Base-by-base conservation (phyloP, 2,797 vertebrate species). In the Neoniphon sammara region DNA sequence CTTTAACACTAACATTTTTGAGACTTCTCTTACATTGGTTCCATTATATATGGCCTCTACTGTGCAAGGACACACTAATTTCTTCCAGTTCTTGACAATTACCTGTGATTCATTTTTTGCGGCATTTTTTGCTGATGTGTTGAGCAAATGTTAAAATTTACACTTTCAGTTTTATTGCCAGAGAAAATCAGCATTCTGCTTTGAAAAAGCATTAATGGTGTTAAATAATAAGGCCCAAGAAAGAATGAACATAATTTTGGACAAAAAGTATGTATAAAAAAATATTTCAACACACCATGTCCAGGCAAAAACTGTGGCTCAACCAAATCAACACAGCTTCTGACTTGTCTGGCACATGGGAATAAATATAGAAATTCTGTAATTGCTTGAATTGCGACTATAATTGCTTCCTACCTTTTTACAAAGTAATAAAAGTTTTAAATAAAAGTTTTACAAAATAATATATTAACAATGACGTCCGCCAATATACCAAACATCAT, bases 11-110 rank as follows among this genome's bases (percentile, higher is more conserved):
- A 55, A 50, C 70, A 44, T 59, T 34, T 66, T 65, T 59, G 17
- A 52, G 46, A 59, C 66, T 50, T 53, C 53, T 75, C 56, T 65
- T 47, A 49, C 76, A 61, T 59, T 65, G 47, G 20, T 75, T 77
- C 55, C 70, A 21, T 64, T 74, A 69, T 42, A 74, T 69, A 69
- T 63, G 54, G 53, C 62, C 18, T 58, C 39, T 49, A 18, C 57
- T 47, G 46, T 17, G 4, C 39, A 21, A 39, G 31, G 50, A 66
- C 54, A 61, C 54, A 49, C 68, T 47, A 36, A 53, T 74, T 10
- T 18, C 59, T 14, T 36, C 44, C 31, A 44, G 62, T 78, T 39
- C 15, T 31, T 62, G 44, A 57, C 30, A 6, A 39, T 15, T 34
- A 21, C 18, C 31, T 12, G 3, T 44, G 49, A 73, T 64, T 69